These are phyloP conservation scores for Osmerus mordax DNA, from an alignment of 2,113 vertebrate species.

Conservation along the genomic window DNA sequence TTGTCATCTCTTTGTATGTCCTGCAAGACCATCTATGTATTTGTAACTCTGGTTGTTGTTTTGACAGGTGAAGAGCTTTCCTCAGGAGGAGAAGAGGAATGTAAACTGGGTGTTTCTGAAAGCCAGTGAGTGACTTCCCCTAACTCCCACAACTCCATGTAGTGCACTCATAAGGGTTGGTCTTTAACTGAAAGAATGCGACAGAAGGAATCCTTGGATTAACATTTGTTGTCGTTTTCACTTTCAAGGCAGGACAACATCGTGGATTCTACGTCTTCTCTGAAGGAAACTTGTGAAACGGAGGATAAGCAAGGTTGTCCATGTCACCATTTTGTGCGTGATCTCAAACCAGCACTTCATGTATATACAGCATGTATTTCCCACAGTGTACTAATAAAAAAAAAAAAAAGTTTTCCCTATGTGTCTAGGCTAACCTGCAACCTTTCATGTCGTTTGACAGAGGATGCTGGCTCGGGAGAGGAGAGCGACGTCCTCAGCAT, in stretches of 20 bases:
- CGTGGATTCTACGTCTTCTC: constrained; percentile 81
- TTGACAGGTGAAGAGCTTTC: constrained; percentile 54
- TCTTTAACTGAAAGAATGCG: neutral
- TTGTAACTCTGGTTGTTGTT: neutral
- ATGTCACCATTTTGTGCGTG: neutral
- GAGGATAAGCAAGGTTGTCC: constrained; percentile 85
- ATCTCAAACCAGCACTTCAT: neutral
- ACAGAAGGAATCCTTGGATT: neutral
- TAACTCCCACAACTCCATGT: neutral
- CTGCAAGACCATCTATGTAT: neutral
- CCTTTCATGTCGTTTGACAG: constrained; percentile 57
- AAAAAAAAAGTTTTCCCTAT: too few species aligned
- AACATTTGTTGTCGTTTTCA: neutral
- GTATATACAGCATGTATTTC: neutral
- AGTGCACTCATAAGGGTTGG: neutral
- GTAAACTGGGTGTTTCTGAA: constrained; percentile 19
- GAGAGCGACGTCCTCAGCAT: constrained; percentile 96
- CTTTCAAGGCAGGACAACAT: constrained; percentile 81
- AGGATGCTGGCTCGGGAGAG: constrained; percentile 78
- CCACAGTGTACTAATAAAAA: neutral
- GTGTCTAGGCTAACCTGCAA: neutral
- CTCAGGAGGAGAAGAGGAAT: constrained; percentile 8
- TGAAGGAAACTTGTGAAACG: constrained; percentile 74
- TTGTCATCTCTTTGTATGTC: too few species aligned
- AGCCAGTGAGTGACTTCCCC: constrained; percentile 55